Conservation (phyloP, 2,113 vertebrate genomes). For the Macroglossus sobrinus region DNA sequence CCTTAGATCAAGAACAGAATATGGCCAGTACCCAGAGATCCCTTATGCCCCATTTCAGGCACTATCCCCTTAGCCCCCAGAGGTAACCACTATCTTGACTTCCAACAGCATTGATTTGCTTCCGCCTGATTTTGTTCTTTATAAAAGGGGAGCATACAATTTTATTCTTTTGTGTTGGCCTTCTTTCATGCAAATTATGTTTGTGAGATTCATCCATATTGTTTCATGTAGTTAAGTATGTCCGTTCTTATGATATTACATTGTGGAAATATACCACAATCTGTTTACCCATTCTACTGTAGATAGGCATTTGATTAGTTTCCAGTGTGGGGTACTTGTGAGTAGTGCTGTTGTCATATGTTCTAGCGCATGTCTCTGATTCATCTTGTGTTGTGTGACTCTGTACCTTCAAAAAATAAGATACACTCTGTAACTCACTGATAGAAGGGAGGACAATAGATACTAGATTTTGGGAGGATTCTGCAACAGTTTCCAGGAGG, state of each 20-base stretch:
- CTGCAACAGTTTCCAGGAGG: background rate
- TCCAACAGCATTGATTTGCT: background rate
- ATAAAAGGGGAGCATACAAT: background rate
- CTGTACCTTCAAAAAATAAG: background rate
- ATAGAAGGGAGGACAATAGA: background rate
- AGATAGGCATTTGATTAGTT: constrained; percentile 12
- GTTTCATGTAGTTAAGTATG: background rate
- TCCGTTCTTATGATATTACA: background rate
- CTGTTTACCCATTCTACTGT: background rate
- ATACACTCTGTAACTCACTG: background rate
- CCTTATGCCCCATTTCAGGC: background rate
- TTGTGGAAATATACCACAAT: background rate
- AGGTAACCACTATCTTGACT: background rate
- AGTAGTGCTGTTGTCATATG: background rate
- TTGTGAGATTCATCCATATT: background rate
- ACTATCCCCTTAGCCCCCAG: background rate
- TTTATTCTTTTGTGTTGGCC: background rate
- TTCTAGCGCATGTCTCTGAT: background rate
- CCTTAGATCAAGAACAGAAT: background rate
- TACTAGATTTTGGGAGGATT: background rate
- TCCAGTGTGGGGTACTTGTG: background rate
- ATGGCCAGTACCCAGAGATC: background rate
- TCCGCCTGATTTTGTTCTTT: background rate
- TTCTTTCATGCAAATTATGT: background rate
- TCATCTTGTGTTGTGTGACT: background rate